phyloP scores from a whole-genome alignment of 1,140 invertebrate genomes.

The Ruditapes philippinarum region DNA sequence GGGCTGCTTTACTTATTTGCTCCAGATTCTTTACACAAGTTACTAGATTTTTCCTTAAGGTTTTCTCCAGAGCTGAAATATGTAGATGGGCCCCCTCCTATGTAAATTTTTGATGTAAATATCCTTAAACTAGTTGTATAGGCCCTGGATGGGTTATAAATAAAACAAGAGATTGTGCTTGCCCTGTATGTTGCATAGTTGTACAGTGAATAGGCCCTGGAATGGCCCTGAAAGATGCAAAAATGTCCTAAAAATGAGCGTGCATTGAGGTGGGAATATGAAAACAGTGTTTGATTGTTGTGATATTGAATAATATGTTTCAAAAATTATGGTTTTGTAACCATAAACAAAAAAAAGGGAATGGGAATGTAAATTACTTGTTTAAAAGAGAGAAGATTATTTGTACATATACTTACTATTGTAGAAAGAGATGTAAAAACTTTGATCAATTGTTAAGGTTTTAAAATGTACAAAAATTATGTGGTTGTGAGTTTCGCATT shows the following conservation, averaged over 20 bases:
- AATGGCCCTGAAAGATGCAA: background rate
- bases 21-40: constrained; percentile 91
- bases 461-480: background rate
- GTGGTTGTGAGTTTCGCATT: background rate
- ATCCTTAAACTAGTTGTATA: constrained; percentile 30
- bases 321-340: too few species aligned
- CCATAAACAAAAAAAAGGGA: background rate
- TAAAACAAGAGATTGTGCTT: constrained; percentile 32
- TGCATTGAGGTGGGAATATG: too few species aligned
- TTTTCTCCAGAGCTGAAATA: constrained; percentile 94
- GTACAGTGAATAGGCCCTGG: background rate
- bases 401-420: background rate
- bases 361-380: background rate
- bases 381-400: background rate
- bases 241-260: too few species aligned
- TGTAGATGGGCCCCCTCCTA: constrained; percentile 93
- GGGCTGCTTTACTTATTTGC: constrained; percentile 94
- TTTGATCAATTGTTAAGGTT: too few species aligned
- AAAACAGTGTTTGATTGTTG: too few species aligned
- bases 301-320: too few species aligned
- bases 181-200: constrained; percentile 41
- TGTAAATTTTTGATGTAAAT: constrained; percentile 39
- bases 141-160: constrained; percentile 26
- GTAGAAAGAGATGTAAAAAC: too few species aligned
- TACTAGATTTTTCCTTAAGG: constrained; percentile 94